Evolutionary conservation across 2,797 vertebrate genomes (phyloP).

Genomic region (Megalops cyprinoides): DNA sequence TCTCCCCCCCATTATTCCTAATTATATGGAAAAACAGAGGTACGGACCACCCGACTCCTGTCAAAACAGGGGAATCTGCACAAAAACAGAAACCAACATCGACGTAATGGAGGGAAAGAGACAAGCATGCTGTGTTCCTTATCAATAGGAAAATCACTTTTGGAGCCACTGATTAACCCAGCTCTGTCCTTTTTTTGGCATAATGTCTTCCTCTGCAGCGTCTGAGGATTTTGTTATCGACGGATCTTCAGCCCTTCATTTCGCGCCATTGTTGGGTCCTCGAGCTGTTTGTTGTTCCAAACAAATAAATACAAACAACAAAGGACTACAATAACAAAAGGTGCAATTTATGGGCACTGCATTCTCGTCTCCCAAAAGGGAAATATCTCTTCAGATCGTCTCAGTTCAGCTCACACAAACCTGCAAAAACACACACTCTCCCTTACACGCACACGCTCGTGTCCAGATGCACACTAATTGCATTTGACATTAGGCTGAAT

Average conservation of each 20-base stretch:
- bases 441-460: too few species aligned
- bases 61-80: not conserved
- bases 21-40: not conserved
- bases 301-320: not conserved
- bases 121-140: not conserved
- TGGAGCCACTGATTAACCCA: not conserved
- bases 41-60: not conserved
- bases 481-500: too few species aligned
- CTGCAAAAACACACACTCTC: too few species aligned
- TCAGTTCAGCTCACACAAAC: not conserved
- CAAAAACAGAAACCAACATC: not conserved
- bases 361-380: not conserved
- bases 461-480: too few species aligned
- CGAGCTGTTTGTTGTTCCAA: not conserved
- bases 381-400: not conserved
- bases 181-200: too few species aligned
- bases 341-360: not conserved
- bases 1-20: not conserved
- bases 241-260: not conserved
- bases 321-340: not conserved
- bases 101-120: not conserved
- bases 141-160: not conserved
- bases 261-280: not conserved
- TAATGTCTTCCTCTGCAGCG: too few species aligned
- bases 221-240: too few species aligned